Evolutionary conservation across 1,140 invertebrate genomes (phyloP).

Genomic region (Bombus confusus): DNA sequence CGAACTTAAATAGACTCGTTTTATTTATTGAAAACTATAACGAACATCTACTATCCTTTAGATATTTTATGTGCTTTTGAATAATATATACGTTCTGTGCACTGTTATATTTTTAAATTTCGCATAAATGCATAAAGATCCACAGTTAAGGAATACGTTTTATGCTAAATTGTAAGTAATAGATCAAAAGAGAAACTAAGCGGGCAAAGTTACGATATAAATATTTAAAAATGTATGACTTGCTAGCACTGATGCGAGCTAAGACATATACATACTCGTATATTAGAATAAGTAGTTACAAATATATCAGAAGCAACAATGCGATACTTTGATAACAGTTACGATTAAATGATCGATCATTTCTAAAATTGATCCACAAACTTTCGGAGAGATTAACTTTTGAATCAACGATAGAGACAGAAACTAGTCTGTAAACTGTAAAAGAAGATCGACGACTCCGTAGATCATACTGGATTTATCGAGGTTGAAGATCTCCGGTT

Average conservation of each 20-base stretch:
- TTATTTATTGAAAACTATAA: too few relatives aligned
- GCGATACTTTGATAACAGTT: neutral
- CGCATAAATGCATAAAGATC: neutral
- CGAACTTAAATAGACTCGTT: too few relatives aligned
- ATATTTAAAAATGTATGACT: neutral
- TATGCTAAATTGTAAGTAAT: neutral
- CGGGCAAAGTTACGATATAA: neutral
- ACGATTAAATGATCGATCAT: slow-evolving; percentile 38
- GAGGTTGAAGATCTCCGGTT: slow-evolving; percentile 7
- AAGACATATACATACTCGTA: neutral
- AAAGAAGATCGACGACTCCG: slow-evolving; percentile 41
- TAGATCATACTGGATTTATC: slow-evolving; percentile 48
- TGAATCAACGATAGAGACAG: slow-evolving; percentile 17
- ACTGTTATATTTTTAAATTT: neutral
- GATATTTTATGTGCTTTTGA: too few relatives aligned
- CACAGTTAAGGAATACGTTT: neutral
- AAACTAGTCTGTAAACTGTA: slow-evolving; percentile 4
- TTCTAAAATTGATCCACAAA: neutral
- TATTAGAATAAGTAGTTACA: neutral
- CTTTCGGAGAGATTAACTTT: neutral
- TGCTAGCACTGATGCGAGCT: neutral
- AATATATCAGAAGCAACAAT: neutral
- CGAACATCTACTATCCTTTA: too few relatives aligned
- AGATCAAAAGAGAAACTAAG: neutral
- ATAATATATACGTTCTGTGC: too few relatives aligned